These are phyloP conservation scores for Micromys minutus DNA, from an alignment of 2,113 vertebrate species.

Conservation along the genomic window DNA sequence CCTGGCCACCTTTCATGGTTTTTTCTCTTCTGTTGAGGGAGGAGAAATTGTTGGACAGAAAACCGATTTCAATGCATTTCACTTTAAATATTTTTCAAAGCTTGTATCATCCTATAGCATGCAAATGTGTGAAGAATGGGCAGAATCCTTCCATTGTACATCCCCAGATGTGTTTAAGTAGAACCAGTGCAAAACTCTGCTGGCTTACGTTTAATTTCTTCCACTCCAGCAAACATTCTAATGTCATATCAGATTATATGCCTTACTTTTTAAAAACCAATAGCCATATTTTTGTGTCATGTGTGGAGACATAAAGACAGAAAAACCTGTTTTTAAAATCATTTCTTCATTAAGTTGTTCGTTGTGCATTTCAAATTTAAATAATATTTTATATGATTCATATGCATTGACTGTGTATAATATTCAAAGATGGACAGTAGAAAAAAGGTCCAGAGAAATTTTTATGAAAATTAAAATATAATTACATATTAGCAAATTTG, in stretches of 20 bases:
- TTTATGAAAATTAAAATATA: conserved; percentile 11
- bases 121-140: background rate
- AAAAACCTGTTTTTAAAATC: conserved; percentile 32
- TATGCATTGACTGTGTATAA: conserved; percentile 3
- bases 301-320: conserved; percentile 2
- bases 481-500: background rate
- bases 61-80: conserved; percentile 1
- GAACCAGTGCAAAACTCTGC: conserved; percentile 37
- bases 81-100: conserved; percentile 47
- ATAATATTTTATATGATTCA: background rate
- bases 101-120: background rate
- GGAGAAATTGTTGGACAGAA: background rate
- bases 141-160: background rate
- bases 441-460: background rate
- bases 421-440: background rate
- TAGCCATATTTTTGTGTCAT: conserved; percentile 27
- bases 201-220: conserved; percentile 53
- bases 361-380: conserved; percentile 44
- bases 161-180: conserved; percentile 8
- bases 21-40: background rate
- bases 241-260: conserved; percentile 44
- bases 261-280: conserved; percentile 38
- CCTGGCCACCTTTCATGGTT: background rate
- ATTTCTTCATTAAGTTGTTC: conserved; percentile 28
- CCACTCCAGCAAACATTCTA: background rate